Evolutionary conservation across 2,888 invertebrate species (phyloP).

Genomic region (Chaitophorus viminalis): DNA sequence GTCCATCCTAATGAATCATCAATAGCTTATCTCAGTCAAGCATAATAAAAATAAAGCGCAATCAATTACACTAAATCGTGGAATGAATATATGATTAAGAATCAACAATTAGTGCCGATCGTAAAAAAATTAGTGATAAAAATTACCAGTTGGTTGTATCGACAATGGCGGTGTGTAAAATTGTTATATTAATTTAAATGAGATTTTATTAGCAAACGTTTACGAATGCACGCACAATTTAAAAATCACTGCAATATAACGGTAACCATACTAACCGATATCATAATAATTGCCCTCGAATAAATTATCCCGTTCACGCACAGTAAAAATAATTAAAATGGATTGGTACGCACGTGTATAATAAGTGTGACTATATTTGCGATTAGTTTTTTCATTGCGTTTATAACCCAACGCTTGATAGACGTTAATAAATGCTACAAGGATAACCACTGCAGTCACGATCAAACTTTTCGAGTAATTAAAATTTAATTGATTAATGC

Average conservation of each 20-base stretch:
- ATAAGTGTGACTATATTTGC: no score
- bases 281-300: background rate
- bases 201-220: background rate
- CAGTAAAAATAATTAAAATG: background rate
- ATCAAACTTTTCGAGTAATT: constrained; percentile 1
- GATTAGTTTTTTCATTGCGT: background rate
- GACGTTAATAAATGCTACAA: background rate
- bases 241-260: background rate
- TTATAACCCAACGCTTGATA: background rate
- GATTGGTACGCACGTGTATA: background rate
- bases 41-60: background rate
- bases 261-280: background rate
- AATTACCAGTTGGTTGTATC: background rate
- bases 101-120: background rate
- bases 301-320: background rate
- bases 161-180: background rate
- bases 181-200: background rate
- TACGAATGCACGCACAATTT: background rate
- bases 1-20: background rate
- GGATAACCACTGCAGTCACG: background rate
- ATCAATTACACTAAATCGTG: background rate
- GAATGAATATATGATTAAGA: background rate
- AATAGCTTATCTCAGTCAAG: background rate
- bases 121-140: background rate
- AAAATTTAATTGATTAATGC: background rate